Conservation (phyloP, 1,140 invertebrate genomes). For the Mizuhopecten yessoensis region DNA sequence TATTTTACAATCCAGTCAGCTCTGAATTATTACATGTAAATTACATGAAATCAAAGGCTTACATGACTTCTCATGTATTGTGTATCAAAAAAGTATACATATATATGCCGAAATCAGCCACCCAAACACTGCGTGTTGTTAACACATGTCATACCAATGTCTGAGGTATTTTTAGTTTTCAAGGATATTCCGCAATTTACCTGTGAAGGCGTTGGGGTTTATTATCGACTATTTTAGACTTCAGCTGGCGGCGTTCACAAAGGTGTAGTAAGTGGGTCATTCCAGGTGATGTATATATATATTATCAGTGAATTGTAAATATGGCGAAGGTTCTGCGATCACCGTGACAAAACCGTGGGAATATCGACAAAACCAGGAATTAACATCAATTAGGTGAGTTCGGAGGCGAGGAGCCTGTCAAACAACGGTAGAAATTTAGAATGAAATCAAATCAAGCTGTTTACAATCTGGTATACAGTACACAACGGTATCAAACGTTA, state of each 20-base stretch:
- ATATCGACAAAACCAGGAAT: background rate
- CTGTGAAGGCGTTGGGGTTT: background rate
- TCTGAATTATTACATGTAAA: no score
- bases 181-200: constrained; percentile 5
- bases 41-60: no score
- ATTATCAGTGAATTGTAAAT: background rate
- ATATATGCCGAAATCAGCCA: background rate
- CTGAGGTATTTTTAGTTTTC: background rate
- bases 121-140: background rate
- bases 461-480: background rate
- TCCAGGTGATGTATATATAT: background rate
- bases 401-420: background rate
- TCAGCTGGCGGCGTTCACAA: background rate
- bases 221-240: constrained; percentile 38
- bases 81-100: background rate
- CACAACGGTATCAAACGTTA: background rate
- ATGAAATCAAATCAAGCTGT: background rate
- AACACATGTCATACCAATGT: background rate
- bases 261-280: constrained; percentile 45
- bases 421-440: background rate
- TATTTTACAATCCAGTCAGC: no score
- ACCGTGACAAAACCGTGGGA: constrained; percentile 3
- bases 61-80: background rate
- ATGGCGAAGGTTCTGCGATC: constrained; percentile 2
- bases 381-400: background rate